These are phyloP conservation scores for Sminthopsis crassicaudata DNA, from an alignment of 2,113 vertebrate genomes.

Conservation along the genomic window DNA sequence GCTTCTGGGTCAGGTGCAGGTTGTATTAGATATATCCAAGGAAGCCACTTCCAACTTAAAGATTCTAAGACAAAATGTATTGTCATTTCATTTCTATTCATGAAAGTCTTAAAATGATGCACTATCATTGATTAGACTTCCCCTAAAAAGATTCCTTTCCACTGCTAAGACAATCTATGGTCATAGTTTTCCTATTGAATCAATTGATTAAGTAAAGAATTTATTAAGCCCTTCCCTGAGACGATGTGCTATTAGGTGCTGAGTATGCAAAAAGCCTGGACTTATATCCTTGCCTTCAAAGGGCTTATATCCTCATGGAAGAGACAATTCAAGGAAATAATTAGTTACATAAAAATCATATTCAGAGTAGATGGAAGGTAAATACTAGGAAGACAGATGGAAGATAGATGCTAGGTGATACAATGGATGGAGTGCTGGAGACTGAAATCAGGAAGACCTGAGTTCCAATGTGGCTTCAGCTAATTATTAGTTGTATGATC, in stretches of 20 bases:
- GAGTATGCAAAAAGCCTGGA: not conserved
- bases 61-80: not conserved
- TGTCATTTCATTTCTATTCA: no score
- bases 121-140: not conserved
- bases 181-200: not conserved
- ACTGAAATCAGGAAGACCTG: not conserved
- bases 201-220: not conserved
- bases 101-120: not conserved
- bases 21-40: not conserved
- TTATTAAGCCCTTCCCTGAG: not conserved
- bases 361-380: not conserved
- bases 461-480: not conserved
- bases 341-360: not conserved
- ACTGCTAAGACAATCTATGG: not conserved
- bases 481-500: not conserved
- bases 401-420: not conserved
- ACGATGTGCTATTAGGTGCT: not conserved
- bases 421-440: not conserved
- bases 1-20: not conserved
- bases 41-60: not conserved
- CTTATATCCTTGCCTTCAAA: not conserved
- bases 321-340: not conserved
- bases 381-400: not conserved
- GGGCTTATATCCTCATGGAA: not conserved
- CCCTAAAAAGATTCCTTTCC: not conserved